Percentiles rank a stretch among this genome's conserved stretches.
Evolutionary conservation across 2,888 invertebrate species (phyloP).

Genomic region (Gnatocerus cornutus): DNA sequence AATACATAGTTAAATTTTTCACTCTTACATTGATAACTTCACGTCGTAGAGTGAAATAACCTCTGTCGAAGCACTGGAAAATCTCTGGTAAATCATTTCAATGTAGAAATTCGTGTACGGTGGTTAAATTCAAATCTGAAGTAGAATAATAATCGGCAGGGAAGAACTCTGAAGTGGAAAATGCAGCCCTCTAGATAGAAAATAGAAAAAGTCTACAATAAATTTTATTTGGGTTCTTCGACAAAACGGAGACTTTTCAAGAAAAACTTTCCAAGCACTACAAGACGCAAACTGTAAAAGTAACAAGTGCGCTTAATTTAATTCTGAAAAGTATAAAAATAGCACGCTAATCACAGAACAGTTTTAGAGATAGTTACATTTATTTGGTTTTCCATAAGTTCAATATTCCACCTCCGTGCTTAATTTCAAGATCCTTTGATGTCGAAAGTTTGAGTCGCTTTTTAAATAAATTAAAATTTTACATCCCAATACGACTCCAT

Average conservation of each 20-base stretch:
- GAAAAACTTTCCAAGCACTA: background rate
- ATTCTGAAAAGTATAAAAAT: too few relatives aligned
- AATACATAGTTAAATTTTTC: background rate
- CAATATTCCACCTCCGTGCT: background rate
- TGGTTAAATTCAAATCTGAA: conserved; percentile 61
- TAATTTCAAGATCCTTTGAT: background rate
- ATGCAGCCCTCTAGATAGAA: conserved; percentile 49
- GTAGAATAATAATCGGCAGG: conserved; percentile 59
- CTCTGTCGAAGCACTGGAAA: conserved; percentile 40
- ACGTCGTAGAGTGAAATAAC: conserved; percentile 24
- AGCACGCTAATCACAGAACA: too few relatives aligned
- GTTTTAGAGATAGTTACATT: background rate
- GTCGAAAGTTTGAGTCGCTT: background rate
- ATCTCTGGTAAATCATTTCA: conserved; percentile 54
- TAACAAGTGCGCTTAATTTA: too few relatives aligned
- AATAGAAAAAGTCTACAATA: conserved; percentile 6
- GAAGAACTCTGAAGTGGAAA: conserved; percentile 54
- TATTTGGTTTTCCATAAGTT: background rate
- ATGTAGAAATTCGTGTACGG: conserved; percentile 56
- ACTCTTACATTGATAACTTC: background rate
- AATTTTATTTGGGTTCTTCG: background rate
- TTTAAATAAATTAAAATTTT: background rate
- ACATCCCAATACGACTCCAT: background rate
- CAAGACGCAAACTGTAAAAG: too few relatives aligned
- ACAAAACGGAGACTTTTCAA: too few relatives aligned